Evolutionary conservation across 1,140 invertebrate species (phyloP), one percentile per base, ranked within the genome.

Genomic region (Pristionchus pacificus): DNA sequence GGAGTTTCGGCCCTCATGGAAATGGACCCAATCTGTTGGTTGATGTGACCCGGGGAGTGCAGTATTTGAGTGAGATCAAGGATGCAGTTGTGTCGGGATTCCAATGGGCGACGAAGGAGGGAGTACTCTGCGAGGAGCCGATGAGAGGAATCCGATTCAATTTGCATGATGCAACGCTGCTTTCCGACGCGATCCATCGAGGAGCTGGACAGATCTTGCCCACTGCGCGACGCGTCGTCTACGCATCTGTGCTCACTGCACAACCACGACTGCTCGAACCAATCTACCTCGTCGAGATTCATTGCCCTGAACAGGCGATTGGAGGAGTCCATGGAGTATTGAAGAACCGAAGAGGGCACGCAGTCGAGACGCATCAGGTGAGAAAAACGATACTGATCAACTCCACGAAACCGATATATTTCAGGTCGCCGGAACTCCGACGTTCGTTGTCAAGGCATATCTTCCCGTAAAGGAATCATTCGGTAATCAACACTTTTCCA

Each of bases 171-270:
- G 97, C 98, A 28, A 98, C 96, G 29, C 88, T 99, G 49, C 97
- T 98, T 85, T 92, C 96, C 87, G 97, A 99, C 87, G 95, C 97
- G 82, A 98, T 99, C 87, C 97, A 99, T 89, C 91, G 97, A 89
- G 96, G 96, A 87, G 96, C 95, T 89, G 96, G 95, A 83, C 96
- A 99, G 88, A 99, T 99, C 88, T 98, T 98, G 88, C 95, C 96
- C 79, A 98, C 97, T 28, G 93, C 96, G 76, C 91, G 97, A 87
- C 91, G 96, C 87, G 93, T 92, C 81, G 88, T 98, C 83, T 98
- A 98, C 86, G 97, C 95, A 80, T 93, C 91, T 85, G 87, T 92
- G 58, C 88, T 99, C 77, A 98, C 96, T 67, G 96, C 95, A 78
- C 79, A 87, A 68, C 94, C 97, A 1, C 89, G 93, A 78, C 88